Percentiles rank a stretch among this genome's conserved stretches.
Conservation (phyloP, 2,113 vertebrate genomes). For the Sander vitreus region DNA sequence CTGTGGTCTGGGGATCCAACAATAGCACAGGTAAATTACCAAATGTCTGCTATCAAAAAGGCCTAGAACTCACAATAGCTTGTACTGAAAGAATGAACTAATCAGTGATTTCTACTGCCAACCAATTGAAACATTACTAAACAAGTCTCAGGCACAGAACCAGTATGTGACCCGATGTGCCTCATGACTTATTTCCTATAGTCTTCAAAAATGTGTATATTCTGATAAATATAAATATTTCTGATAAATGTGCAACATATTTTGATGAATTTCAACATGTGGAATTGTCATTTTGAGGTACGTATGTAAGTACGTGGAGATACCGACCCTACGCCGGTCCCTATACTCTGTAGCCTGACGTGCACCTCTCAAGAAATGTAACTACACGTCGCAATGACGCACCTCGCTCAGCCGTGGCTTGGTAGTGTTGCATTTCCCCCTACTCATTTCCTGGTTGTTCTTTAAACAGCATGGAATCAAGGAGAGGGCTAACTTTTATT, state of each 20-base stretch:
- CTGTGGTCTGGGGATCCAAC: conserved; percentile 73
- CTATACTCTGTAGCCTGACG: too few species aligned
- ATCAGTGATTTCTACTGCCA: background rate
- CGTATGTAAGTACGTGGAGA: too few species aligned
- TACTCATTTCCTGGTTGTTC: too few species aligned
- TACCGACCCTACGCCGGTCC: too few species aligned
- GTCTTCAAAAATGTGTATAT: background rate
- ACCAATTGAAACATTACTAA: background rate
- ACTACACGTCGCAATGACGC: too few species aligned
- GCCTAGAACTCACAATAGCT: background rate
- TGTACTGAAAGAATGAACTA: background rate
- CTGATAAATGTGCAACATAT: background rate
- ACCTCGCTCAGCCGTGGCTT: too few species aligned
- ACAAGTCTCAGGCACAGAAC: background rate
- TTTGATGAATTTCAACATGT: background rate
- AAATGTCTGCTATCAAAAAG: background rate
- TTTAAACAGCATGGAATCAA: too few species aligned
- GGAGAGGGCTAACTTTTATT: too few species aligned
- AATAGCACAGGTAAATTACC: conserved; percentile 54
- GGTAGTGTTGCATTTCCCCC: too few species aligned
- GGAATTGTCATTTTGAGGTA: background rate
- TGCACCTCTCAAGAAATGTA: too few species aligned
- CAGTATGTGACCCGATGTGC: background rate
- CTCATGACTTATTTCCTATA: background rate
- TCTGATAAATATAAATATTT: too few species aligned